Base-by-base conservation (phyloP, 2,113 vertebrate species). In the Zingel zingel region DNA sequence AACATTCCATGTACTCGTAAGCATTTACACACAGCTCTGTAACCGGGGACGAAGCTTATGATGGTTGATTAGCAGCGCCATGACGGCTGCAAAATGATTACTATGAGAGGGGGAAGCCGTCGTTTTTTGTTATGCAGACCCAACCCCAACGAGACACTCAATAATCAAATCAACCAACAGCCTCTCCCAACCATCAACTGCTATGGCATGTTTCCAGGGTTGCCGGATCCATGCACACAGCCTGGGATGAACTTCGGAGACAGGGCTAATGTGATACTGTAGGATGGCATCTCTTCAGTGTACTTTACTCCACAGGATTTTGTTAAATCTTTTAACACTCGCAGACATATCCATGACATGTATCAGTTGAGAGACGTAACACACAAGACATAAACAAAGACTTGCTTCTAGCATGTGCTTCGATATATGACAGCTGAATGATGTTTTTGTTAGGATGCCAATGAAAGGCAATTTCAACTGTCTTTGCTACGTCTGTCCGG, bases 111-210 rank as follows among this genome's bases (percentile, higher is more conserved):
- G 61, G 65, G 79, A 71, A 57, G 82, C 74, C 54, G 68, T 69
- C 59, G 56, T 70, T 85, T 85, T 86, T 84, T 76, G 79, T 76
- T 57, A 68, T 12, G 74, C 61, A 53, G 83, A 75, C 50, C 8
- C 83, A 82, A 90, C 86, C 82, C 83, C 74, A 72, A 81, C 56
- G 43, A 94, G 90, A 88, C 81, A n/a, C 75, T 85, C 82, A 88
- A 91, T 92, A 94, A 93, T 93, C 92, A 94, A 93, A 91, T 92
- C 85, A 92, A 85, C 84, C 74, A 15, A 85, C 86, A 85, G 88
- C 89, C 91, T 94, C 94, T 91, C 88, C 93, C 94, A 95, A 95
- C 94, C 95, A 96, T 95, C 94, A 95, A 94, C 92, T 94, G 88
- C 65, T 58, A 43, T 92, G 94, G 94, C 92, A 76, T 12, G 73